Evolutionary conservation across 2,797 vertebrate species (phyloP), one percentile per base, ranked within the genome.

Genomic region (Garrulus glandarius): DNA sequence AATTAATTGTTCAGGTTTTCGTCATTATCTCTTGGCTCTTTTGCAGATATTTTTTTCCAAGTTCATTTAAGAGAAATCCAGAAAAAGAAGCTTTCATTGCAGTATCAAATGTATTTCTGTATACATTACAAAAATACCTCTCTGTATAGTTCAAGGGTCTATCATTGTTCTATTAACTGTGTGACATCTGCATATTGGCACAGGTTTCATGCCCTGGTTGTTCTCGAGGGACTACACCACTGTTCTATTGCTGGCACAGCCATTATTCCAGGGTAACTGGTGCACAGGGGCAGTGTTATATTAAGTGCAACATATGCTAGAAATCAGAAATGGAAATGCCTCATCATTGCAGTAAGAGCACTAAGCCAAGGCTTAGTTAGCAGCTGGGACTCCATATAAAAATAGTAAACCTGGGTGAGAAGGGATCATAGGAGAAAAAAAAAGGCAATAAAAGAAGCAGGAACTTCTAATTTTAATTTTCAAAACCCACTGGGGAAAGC

Each of bases 351-450:
- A 93, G 81, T 64, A 68, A 92, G 76, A 96, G 71, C 77, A 68
- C n/a, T 93, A 96, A 90, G 95, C 96, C 96, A 96, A 96, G 84
- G 61, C 92, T 95, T 91, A 93, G 64, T 95, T 97, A 95, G 92
- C 95, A 98, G 96, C 97, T 97, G 95, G 81, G 86, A 94, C 65
- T 57, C 81, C 94, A 86, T 93, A 93, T 82, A 96, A 92, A 97
- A 96, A 97, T 95, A 97, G 94, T 91, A 95, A 94, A 94, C 83
- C 81, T 95, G 95, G 74, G 79, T 84, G 89, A 92, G 91, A 91
- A 95, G 41, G 72, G 83, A 84, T 95, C 52, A 63, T 22, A 72
- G 60, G 85, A 90, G 79, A 13, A 49, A 93, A 95, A 89, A 95
- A 81, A 57, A 89, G 26, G 46, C 63, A 92, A 83, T 87, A 95